phyloP scores from a whole-genome alignment of 2,113 vertebrate genomes.

The Apaloderma vittatum region DNA sequence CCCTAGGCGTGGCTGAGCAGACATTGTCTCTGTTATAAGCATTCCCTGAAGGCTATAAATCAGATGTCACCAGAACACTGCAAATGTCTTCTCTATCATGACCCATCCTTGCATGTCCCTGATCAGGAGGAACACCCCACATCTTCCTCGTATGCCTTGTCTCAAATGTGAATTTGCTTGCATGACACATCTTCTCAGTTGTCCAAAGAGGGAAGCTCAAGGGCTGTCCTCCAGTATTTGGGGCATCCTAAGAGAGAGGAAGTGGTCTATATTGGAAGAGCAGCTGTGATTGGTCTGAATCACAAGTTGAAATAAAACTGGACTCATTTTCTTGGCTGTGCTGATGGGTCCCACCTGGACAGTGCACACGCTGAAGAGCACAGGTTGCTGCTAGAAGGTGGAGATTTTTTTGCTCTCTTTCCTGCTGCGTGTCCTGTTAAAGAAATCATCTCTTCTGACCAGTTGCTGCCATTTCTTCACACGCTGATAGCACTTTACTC shows the following conservation, averaged over 20 bases:
- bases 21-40: fast-evolving
- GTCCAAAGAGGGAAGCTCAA: not conserved
- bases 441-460: not conserved
- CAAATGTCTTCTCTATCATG: fast-evolving
- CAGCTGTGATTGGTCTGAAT: not conserved
- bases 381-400: not conserved
- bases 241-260: not conserved
- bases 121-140: not conserved
- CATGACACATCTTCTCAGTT: not conserved
- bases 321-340: fast-evolving
- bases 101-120: not conserved
- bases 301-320: not conserved
- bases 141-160: not conserved
- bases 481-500: not conserved
- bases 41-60: not conserved
- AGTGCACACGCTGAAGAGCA: not conserved
- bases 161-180: not conserved
- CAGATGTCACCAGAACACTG: not conserved
- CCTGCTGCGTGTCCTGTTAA: not conserved
- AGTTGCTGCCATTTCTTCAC: not conserved
- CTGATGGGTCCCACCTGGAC: not conserved
- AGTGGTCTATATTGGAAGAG: not conserved
- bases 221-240: not conserved
- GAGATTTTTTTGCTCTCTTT: not conserved
- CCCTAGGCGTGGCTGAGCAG: not conserved